Conservation (phyloP, 2,113 vertebrate species). For the Bubo scandiacus region DNA sequence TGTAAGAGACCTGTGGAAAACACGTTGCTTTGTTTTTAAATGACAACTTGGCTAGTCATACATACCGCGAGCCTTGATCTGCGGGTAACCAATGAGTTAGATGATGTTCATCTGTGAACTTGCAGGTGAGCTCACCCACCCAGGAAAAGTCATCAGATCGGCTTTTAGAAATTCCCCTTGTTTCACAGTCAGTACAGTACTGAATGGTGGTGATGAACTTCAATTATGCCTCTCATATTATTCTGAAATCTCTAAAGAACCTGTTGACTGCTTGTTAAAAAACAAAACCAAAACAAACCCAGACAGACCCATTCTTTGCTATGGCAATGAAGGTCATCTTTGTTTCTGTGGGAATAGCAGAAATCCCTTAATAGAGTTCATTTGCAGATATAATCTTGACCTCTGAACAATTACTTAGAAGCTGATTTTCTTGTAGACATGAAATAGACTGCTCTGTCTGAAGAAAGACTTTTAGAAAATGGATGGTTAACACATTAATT, state of each 20-base stretch:
- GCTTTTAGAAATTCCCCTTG: background rate
- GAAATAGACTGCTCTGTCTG: background rate
- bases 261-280: background rate
- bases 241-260: background rate
- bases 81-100: background rate
- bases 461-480: background rate
- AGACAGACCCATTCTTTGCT: background rate
- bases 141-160: background rate
- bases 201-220: background rate
- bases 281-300: fast-evolving
- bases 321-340: background rate
- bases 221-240: background rate
- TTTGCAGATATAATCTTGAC: background rate
- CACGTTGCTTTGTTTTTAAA: background rate
- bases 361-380: background rate
- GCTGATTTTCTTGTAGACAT: background rate
- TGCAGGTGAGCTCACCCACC: background rate
- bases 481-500: background rate
- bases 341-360: background rate
- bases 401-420: background rate
- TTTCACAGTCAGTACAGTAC: background rate
- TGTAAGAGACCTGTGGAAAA: background rate
- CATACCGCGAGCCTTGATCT: background rate
- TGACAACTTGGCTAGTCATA: no score
- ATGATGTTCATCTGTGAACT: background rate